Base-by-base conservation (phyloP, 1,140 invertebrate species). In the Drosophila tani region DNA sequence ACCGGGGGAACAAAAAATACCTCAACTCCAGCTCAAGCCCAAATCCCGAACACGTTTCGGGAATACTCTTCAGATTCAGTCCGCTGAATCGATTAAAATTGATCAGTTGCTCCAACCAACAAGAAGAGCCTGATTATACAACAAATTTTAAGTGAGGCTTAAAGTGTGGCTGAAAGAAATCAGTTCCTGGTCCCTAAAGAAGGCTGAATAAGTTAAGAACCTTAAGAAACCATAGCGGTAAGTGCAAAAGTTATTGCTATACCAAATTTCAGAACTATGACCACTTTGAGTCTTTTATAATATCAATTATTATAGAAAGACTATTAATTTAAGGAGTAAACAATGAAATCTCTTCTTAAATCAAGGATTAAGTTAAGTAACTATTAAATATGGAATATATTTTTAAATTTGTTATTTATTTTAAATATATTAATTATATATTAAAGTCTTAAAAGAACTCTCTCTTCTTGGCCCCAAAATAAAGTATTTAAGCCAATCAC, bases 31-130 rank as follows among this genome's bases (percentile, higher is more conserved):
- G 27, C 24, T 40, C 14, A 59, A 24, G 14, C 6, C 53, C 19
- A 38, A 57, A 60, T 19, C 17, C 41, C 17, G 56, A 41, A 64
- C 9, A 41, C 24, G 40, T 45, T 17, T 17, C 3, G 40, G 5
- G 12, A 65, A 65, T 65, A 65, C 63, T 45, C 63, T 55, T 21
- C 32, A 35, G 9, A 35, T 35, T 11, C 12, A 12, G 24, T 4
- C 35, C 5, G 11, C 15, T 38, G 15, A 41, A 45, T 46, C 41
- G 41, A 46, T 46, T 59, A 11, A 59, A 58, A 21, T 29, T 24
- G 35, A 59, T 45, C 40, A 29, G 24, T 15, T 17, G 27, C 24
- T 24, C 9, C n/a, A n/a, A 47, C 19, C 45, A 8, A n/a, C 7
- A 32, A 32, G 29, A 2, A 1, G 11, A 27, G 40, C 27, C 21